These are phyloP conservation scores for Pantherophis guttatus DNA, from an alignment of 2,113 vertebrate genomes.

Conservation along the genomic window DNA sequence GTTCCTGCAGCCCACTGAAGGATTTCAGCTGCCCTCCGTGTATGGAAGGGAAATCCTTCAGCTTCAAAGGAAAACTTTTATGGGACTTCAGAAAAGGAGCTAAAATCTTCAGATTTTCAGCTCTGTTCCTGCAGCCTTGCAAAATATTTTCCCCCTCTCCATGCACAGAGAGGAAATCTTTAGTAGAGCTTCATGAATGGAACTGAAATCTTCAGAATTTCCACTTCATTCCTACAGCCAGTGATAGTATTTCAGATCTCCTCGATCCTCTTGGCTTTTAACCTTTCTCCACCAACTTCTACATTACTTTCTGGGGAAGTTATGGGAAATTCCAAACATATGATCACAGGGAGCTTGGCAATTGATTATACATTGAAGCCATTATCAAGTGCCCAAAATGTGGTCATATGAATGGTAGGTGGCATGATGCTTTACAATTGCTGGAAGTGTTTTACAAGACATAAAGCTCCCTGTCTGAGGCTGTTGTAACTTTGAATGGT, in stretches of 20 bases:
- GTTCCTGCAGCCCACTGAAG: background rate
- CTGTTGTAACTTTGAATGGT: background rate
- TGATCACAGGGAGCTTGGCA: background rate
- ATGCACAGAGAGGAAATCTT: background rate
- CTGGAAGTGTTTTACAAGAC: background rate
- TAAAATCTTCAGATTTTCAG: background rate
- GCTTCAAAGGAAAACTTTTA: background rate
- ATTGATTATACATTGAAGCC: background rate
- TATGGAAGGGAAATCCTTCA: background rate
- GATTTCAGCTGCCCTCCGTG: background rate
- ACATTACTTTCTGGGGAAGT: background rate
- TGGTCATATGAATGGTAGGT: background rate
- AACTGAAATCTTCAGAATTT: background rate
- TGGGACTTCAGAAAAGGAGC: background rate
- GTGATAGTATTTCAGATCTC: background rate
- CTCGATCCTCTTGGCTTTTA: background rate
- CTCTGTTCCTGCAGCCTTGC: background rate
- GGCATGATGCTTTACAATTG: background rate
- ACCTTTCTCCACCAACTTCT: background rate
- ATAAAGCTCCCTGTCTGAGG: background rate
- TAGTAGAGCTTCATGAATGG: background rate
- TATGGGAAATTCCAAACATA: background rate
- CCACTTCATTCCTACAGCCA: background rate
- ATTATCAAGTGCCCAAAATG: background rate
- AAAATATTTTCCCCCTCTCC: background rate